Conservation (phyloP, 2,888 invertebrate genomes). For the Lasioglossum leucozonium region DNA sequence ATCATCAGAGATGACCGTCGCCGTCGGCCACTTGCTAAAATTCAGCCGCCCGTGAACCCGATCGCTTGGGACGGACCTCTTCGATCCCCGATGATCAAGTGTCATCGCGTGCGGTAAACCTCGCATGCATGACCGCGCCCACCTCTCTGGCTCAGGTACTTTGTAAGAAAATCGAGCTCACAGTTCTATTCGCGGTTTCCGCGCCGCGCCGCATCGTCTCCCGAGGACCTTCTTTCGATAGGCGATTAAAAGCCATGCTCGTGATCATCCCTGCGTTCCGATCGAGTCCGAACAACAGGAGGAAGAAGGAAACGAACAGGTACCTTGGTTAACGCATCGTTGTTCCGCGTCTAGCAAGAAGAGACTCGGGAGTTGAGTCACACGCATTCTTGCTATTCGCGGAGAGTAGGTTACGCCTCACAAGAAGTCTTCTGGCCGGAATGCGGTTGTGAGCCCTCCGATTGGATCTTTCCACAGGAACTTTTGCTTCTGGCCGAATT, state of each 20-base stretch:
- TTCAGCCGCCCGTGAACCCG: slow-evolving; percentile 27
- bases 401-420: too few relatives aligned
- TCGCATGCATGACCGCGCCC: slow-evolving; percentile 4
- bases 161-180: slow-evolving; percentile 11
- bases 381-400: not conserved
- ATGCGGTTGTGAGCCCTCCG: too few relatives aligned
- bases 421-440: too few relatives aligned
- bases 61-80: slow-evolving; percentile 17
- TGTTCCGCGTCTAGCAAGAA: not conserved
- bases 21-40: slow-evolving; percentile 32
- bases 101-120: slow-evolving; percentile 22
- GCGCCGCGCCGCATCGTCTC: not conserved
- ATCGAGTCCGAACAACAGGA: not conserved
- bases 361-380: not conserved
- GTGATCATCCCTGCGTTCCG: too few relatives aligned
- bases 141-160: not conserved
- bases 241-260: not conserved
- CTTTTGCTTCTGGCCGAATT: too few relatives aligned
- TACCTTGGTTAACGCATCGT: not conserved
- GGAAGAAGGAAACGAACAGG: not conserved
- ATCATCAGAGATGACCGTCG: slow-evolving; percentile 21
- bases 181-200: slow-evolving; percentile 11
- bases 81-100: slow-evolving; percentile 30
- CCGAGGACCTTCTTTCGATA: not conserved
- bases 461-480: too few relatives aligned